Evolutionary conservation across 2,113 vertebrate genomes (phyloP).

Genomic region (Turnix velox): DNA sequence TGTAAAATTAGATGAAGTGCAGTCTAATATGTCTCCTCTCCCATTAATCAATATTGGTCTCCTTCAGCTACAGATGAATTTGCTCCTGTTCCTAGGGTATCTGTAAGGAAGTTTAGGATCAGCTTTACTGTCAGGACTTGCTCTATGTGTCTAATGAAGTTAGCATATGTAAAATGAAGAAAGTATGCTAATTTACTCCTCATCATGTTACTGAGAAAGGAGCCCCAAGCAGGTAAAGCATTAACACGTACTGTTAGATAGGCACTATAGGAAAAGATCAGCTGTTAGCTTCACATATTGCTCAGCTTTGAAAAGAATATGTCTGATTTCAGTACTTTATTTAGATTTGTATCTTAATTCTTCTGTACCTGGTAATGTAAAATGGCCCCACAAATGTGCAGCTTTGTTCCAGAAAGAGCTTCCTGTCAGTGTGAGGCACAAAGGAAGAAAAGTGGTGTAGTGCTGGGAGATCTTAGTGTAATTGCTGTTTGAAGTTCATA

Average conservation of each 20-base stretch:
- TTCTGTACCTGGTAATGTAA: not conserved
- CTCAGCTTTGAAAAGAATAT: not conserved
- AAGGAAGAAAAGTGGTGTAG: not conserved
- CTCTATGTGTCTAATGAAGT: not conserved
- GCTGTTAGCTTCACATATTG: not conserved
- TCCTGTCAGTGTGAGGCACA: not conserved
- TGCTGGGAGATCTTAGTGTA: not conserved
- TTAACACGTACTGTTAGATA: not conserved
- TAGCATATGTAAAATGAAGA: not conserved
- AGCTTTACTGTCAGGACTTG: not conserved
- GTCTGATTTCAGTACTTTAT: not conserved
- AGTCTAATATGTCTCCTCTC: not conserved
- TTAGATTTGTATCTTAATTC: not conserved
- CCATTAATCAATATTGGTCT: not conserved
- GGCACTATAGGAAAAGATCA: not conserved
- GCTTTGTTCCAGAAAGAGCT: not conserved
- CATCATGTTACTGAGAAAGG: not conserved
- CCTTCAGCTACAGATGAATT: not conserved
- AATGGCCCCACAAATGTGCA: not conserved
- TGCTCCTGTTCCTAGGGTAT: not conserved
- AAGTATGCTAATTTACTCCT: not conserved
- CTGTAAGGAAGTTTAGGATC: not conserved
- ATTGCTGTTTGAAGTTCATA: not conserved
- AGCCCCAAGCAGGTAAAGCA: not conserved
- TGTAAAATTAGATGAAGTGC: not conserved